phyloP scores from a whole-genome alignment of 2,888 invertebrate genomes.

The Aphodius granarius region DNA sequence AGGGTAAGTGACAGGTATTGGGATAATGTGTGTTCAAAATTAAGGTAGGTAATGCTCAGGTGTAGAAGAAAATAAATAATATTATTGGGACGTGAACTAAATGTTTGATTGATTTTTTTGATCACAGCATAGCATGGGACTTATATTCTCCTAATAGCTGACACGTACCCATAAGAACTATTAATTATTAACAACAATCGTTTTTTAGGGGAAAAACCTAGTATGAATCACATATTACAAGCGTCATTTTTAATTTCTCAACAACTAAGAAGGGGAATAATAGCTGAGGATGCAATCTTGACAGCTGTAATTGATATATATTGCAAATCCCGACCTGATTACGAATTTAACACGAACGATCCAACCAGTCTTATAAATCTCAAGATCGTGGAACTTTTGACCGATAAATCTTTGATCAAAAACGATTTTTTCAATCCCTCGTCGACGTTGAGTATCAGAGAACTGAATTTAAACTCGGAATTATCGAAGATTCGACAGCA shows the following conservation, averaged over 20 bases:
- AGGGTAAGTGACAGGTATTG: no score
- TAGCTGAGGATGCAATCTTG: constrained; percentile 58
- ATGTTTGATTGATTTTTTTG: no score
- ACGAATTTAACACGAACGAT: constrained; percentile 48
- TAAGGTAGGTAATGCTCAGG: no score
- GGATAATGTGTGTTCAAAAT: no score
- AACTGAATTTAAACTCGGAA: constrained; percentile 58
- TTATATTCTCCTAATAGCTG: no score
- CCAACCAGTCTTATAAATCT: constrained; percentile 58
- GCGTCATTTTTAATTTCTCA: constrained; percentile 66
- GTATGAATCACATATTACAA: constrained; percentile 66
- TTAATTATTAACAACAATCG: no score
- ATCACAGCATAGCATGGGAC: no score
- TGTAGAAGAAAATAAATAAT: no score
- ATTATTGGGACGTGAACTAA: no score
- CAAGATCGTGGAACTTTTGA: constrained; percentile 46
- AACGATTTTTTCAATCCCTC: constrained; percentile 41
- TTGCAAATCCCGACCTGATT: constrained; percentile 38
- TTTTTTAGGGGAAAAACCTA: constrained; percentile 65
- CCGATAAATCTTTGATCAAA: constrained; percentile 18
- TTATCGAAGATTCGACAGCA: constrained; percentile 61
- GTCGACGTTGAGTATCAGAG: constrained; percentile 50
- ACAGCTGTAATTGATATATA: constrained; percentile 69
- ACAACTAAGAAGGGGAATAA: constrained; percentile 64
- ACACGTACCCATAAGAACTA: no score